A percentile compares a stretch with the other conserved stretches of the same genome.
These are phyloP conservation scores for Megathymus violae DNA, from an alignment of 1,140 invertebrate genomes.

Conservation along the genomic window DNA sequence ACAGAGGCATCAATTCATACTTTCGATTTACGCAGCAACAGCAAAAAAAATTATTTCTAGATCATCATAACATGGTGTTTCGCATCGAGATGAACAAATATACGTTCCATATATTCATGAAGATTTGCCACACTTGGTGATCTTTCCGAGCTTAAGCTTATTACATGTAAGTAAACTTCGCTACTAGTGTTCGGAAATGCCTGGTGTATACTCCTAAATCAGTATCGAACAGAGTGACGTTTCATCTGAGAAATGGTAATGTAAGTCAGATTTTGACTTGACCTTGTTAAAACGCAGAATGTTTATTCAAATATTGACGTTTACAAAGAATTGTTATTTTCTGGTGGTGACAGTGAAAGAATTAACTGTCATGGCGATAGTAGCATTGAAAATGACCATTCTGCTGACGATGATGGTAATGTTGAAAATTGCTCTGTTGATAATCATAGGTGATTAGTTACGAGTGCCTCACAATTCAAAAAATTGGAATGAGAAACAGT, in stretches of 20 bases:
- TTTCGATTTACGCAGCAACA: slow-evolving; percentile 15
- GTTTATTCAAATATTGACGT: too few species aligned
- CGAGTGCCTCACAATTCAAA: too few species aligned
- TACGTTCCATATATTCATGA: slow-evolving; percentile 33
- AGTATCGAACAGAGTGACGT: not conserved
- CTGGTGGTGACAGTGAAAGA: too few species aligned
- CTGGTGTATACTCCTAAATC: not conserved
- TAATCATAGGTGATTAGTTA: too few species aligned
- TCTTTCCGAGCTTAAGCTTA: slow-evolving; percentile 16
- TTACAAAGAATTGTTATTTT: too few species aligned
- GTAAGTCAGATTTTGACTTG: not conserved
- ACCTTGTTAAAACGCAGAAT: too few species aligned
- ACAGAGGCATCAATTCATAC: slow-evolving; percentile 20
- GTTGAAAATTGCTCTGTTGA: too few species aligned
- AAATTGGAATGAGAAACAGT: too few species aligned
- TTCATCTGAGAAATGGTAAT: too few species aligned
- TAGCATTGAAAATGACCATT: too few species aligned
- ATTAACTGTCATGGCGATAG: too few species aligned
- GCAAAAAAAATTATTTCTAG: slow-evolving; percentile 24
- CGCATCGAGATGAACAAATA: slow-evolving; percentile 28
- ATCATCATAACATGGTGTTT: slow-evolving; percentile 14
- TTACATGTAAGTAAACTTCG: not conserved
- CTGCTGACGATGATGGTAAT: too few species aligned
- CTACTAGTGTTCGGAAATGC: not conserved
- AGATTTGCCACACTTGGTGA: slow-evolving; percentile 21